Evolutionary conservation across 2,113 vertebrate genomes (phyloP).

Genomic region (Syrmaticus mikado): DNA sequence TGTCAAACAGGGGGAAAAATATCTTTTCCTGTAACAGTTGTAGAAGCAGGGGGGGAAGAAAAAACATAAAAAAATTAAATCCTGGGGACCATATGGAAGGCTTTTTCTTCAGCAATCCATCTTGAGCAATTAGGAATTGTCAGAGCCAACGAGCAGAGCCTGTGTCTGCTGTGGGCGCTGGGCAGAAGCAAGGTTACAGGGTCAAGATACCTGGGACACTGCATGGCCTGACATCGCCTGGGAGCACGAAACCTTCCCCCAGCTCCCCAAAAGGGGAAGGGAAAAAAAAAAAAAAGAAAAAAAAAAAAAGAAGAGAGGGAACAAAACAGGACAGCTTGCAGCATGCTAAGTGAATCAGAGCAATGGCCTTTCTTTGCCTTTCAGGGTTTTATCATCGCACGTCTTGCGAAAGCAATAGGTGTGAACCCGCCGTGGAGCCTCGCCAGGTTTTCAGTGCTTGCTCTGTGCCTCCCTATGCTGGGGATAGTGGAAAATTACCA

Average conservation of each 20-base stretch:
- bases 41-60: neutral
- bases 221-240: neutral
- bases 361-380: slow-evolving; percentile 51
- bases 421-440: slow-evolving; percentile 45
- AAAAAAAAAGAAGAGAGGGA: neutral
- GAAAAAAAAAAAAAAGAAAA: too few species aligned
- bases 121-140: slow-evolving; percentile 60
- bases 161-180: neutral
- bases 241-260: accelerated
- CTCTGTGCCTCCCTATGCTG: neutral
- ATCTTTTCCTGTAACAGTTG: slow-evolving; percentile 65
- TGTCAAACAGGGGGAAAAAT: slow-evolving; percentile 62
- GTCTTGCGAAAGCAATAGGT: slow-evolving; percentile 59
- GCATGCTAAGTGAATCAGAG: slow-evolving; percentile 51
- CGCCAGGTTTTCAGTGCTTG: slow-evolving; percentile 35
- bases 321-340: slow-evolving; percentile 47
- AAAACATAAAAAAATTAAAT: slow-evolving; percentile 7
- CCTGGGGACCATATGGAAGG: slow-evolving; percentile 63
- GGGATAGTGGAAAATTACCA: slow-evolving; percentile 57
- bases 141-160: slow-evolving; percentile 14
- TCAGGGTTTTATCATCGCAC: neutral
- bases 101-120: slow-evolving; percentile 61
- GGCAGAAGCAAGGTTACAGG: neutral
- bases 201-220: neutral
- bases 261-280: neutral